Evolutionary conservation across 1,140 invertebrate species (phyloP).

Genomic region (Gryllus bimaculatus): DNA sequence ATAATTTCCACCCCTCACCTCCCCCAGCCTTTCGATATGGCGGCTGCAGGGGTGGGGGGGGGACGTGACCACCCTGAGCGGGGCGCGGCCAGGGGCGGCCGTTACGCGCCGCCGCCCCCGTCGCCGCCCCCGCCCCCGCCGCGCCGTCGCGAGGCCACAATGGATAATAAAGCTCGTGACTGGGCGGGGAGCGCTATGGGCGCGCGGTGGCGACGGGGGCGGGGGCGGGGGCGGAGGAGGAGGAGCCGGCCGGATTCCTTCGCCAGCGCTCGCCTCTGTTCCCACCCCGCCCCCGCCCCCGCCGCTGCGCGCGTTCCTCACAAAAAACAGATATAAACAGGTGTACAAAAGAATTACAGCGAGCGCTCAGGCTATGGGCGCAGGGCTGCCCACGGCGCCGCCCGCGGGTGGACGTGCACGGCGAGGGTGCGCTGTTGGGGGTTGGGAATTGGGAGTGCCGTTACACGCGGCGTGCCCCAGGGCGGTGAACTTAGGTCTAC

Average conservation of each 20-base stretch:
- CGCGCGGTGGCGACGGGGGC: neutral
- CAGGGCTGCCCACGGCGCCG: neutral
- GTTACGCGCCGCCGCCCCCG: neutral
- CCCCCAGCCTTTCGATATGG: too few species aligned
- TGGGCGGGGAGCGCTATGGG: neutral
- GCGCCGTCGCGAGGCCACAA: neutral
- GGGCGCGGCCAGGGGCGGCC: too few species aligned
- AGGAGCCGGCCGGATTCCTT: neutral
- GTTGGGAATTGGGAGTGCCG: neutral
- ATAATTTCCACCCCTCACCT: neutral
- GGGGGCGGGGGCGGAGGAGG: neutral
- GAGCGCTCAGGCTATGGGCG: neutral
- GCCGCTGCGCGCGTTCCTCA: neutral
- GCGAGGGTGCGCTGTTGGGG: neutral
- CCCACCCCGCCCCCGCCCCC: too few species aligned
- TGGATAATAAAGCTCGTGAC: neutral
- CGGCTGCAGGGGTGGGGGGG: neutral
- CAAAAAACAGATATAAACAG: neutral
- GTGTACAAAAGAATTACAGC: constrained; percentile 1
- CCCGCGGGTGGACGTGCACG: too few species aligned
- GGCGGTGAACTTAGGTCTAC: too few species aligned
- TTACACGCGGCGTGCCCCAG: too few species aligned
- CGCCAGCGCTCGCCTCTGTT: neutral
- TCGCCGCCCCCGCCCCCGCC: too few species aligned
- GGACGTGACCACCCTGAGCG: too few species aligned